Base-by-base conservation (phyloP, 1,140 invertebrate genomes). In the Psilanteris sp. region DNA sequence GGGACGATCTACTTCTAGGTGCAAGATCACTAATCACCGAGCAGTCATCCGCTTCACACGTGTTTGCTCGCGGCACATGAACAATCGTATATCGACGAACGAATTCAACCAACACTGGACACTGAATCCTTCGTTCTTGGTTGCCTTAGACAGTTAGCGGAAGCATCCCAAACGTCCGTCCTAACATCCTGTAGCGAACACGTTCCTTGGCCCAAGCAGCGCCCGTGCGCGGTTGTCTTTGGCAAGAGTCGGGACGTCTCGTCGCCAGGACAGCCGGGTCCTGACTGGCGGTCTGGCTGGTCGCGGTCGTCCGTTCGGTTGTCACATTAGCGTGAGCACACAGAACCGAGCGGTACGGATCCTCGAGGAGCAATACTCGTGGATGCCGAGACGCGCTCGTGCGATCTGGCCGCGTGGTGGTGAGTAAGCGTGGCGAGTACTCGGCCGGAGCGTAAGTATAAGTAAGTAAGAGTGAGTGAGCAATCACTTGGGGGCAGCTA, bases 391-490 rank as follows among this genome's bases (percentile, higher is more conserved):
- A 57, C 29, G 74, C 55, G 54, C 77, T 74, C 50, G 61, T 34
- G 74, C 72, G 70, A 76, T 66, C 52, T 70, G 46, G 44, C 74
- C 62, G 80, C 72, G 68, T 78, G 81, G 81, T 83, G 81, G 82
- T 81, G 81, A 81, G 83, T 81, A 82, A 83, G 80, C 72, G 79
- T 74, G 72, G 67, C 72, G 76, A 79, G 72, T 67, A 78, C 71
- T 75, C 44, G 70, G 59, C 57, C 66, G 29, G 61, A 67, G 76
- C 46, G 78, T 68, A 72, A 68, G 72, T 67, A 80, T 62, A 80
- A 74, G 79, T 62, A 80, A 74, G 79, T 79, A 83, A 83, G 81
- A 81, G 81, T 81, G 78, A 79, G 77, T 79, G 81, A 83, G 77
- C 78, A 77, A 81, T 79, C 78, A 77, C 76, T 67, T 68, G 75